Evolutionary conservation across 1,140 invertebrate genomes (phyloP).

Genomic region (Eumaeus atala): DNA sequence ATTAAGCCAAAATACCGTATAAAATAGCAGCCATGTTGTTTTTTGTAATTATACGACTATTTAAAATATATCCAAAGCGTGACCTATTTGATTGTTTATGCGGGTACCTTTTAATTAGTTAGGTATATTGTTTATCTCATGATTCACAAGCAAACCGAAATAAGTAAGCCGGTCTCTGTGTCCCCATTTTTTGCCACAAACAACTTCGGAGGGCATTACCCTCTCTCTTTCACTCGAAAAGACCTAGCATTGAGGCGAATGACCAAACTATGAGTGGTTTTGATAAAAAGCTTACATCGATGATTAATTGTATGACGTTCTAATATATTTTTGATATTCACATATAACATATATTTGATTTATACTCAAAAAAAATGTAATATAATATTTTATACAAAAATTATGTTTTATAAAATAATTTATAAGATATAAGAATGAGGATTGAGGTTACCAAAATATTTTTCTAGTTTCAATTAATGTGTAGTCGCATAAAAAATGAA

Average conservation of each 20-base stretch:
- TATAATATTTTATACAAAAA: too few species aligned
- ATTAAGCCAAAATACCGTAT: too few species aligned
- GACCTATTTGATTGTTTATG: slow-evolving; percentile 31
- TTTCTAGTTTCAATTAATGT: too few species aligned
- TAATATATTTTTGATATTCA: background rate
- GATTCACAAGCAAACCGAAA: slow-evolving; percentile 65
- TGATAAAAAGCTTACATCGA: slow-evolving; percentile 20
- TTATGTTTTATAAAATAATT: too few species aligned
- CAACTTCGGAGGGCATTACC: slow-evolving; percentile 67
- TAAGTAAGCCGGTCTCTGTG: slow-evolving; percentile 63
- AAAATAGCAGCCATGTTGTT: too few species aligned
- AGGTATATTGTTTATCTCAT: slow-evolving; percentile 59
- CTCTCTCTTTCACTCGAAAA: slow-evolving; percentile 59
- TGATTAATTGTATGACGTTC: slow-evolving; percentile 8
- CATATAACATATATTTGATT: too few species aligned
- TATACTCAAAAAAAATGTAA: background rate
- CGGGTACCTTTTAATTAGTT: slow-evolving; percentile 35
- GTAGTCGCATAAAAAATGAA: too few species aligned
- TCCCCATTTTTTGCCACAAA: slow-evolving; percentile 72
- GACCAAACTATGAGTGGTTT: slow-evolving; percentile 32
- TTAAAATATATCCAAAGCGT: slow-evolving; percentile 17
- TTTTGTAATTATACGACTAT: too few species aligned
- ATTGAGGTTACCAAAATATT: too few species aligned
- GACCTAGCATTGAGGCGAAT: slow-evolving; percentile 48
- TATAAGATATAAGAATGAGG: too few species aligned